Base-by-base conservation (phyloP, 2,888 invertebrate genomes). In the Sphaeridia pumilis region DNA sequence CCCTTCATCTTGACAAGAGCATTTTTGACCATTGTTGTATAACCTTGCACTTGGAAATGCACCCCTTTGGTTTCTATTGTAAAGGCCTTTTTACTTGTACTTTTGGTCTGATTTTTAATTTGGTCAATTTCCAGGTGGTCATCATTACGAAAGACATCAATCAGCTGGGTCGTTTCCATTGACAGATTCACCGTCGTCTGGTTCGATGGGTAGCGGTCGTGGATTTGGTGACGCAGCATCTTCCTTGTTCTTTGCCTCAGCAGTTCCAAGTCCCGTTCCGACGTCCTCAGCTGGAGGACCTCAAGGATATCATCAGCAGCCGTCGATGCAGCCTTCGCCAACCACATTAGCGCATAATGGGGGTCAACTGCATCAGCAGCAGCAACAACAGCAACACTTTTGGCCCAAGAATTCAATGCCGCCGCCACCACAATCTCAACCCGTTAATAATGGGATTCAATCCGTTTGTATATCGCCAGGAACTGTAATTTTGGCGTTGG, bases 381-480 rank as follows among this genome's bases (percentile, higher is more conserved):
- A 27, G 2, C 27, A 31, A 24, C 22, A 47, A 41, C 25, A 20
- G 25, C 20, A 34, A 27, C 46, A 51, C 20, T 27, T 22, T 24
- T 38, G 38, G 41, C 24, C 44, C 14, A 24, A 46, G 48, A 57
- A 48, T 51, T 44, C 45, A 52, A 44, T 56, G 12, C 56, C 56
- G 49, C 46, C 48, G 4, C 52, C 26, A 5, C 52, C 49, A 35
- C 31, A 51, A 35, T 28, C 46, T 26, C 54, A 53, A 0, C 34
- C 52, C 3, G n/a, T 51, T 48, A 12, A 57, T 14, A 31, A 31
- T 20, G 38, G 10, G 4, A 38, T 38, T 14, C 38, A 55, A 36
- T 57, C 48, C 26, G 62, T 64, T 12, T 64, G 64, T 35, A 56
- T 64, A 28, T 63, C 62, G 17, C 64, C 64, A 28, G 64, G 64